Conservation (phyloP, 2,113 vertebrate species). For the Leptocoma aspasia region DNA sequence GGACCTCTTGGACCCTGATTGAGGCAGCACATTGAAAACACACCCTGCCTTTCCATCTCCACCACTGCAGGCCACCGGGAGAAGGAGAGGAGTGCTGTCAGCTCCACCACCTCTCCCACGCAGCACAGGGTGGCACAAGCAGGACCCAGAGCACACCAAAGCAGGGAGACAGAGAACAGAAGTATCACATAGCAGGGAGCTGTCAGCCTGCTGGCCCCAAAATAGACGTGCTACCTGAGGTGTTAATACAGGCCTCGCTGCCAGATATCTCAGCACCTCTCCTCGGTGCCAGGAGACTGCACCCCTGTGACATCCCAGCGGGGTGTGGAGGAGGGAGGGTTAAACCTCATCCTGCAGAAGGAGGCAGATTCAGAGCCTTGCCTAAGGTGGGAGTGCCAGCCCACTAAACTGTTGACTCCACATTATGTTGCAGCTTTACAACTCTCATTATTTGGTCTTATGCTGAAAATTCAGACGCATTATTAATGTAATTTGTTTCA, state of each 20-base stretch:
- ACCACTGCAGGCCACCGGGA: not conserved
- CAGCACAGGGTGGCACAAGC: accelerated
- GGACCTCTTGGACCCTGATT: not conserved
- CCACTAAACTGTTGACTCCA: not conserved
- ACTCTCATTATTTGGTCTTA: not conserved
- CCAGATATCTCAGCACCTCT: not conserved
- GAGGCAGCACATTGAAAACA: not conserved
- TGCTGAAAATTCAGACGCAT: not conserved
- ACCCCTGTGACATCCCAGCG: not conserved
- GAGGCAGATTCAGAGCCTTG: not conserved
- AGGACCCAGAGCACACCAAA: not conserved
- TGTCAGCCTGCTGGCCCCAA: not conserved
- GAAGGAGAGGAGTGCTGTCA: not conserved
- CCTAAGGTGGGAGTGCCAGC: not conserved
- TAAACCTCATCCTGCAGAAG: not conserved
- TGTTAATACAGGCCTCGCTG: not conserved
- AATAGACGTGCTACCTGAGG: not conserved
- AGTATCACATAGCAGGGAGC: not conserved
- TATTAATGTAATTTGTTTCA: constrained; percentile 5
- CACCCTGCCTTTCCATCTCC: not conserved
- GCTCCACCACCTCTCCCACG: not conserved
- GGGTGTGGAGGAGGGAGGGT: not conserved
- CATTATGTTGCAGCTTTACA: not conserved
- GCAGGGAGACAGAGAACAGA: not conserved
- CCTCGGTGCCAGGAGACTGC: not conserved